Evolutionary conservation across 2,797 vertebrate genomes (phyloP).

Genomic region (Echeneis naucrates): DNA sequence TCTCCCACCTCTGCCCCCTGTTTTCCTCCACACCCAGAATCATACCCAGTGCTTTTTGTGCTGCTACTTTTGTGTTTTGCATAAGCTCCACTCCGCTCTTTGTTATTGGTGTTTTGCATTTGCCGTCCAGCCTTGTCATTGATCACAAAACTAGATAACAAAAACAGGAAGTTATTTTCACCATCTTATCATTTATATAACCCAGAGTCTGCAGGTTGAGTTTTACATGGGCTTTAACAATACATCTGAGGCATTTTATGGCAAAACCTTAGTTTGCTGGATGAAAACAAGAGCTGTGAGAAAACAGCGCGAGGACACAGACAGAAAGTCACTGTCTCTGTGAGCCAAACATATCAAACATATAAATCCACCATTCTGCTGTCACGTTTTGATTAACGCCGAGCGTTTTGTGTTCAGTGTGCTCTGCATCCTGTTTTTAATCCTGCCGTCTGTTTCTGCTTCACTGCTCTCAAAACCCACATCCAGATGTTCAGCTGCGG

Average conservation of each 20-base stretch:
- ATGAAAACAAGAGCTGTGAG: neutral
- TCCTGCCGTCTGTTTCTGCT: slow-evolving; percentile 39
- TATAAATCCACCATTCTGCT: neutral
- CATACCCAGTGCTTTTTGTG: too few species aligned
- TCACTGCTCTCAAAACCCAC: slow-evolving; percentile 36
- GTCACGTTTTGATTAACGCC: slow-evolving; percentile 28
- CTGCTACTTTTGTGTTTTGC: too few species aligned
- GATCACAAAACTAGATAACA: too few species aligned
- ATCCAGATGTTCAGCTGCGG: slow-evolving; percentile 68
- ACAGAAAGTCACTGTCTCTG: neutral
- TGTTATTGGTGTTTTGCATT: too few species aligned
- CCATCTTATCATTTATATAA: neutral
- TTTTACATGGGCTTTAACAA: neutral
- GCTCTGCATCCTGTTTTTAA: slow-evolving; percentile 52
- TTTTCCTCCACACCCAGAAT: too few species aligned
- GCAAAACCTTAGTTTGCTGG: neutral
- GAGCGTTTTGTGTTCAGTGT: neutral
- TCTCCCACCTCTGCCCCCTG: too few species aligned
- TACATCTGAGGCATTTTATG: neutral
- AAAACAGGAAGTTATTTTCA: neutral
- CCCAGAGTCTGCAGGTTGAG: neutral
- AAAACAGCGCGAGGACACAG: neutral
- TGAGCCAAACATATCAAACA: slow-evolving; percentile 1
- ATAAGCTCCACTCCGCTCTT: too few species aligned
- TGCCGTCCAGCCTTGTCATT: too few species aligned